These are phyloP conservation scores for Orycteropus afer DNA, from an alignment of 2,113 vertebrate genomes.

Conservation along the genomic window DNA sequence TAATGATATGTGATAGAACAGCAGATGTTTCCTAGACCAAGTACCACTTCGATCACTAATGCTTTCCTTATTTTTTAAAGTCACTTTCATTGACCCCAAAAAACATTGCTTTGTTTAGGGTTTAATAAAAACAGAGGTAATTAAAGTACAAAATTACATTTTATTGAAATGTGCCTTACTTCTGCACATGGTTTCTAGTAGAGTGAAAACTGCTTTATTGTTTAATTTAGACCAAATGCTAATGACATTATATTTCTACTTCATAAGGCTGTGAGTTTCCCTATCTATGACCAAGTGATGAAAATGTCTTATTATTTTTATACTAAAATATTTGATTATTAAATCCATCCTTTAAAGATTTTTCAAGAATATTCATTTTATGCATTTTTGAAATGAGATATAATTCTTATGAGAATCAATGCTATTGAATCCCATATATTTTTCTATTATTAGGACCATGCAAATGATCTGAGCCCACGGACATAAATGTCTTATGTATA, in stretches of 20 bases:
- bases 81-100: conserved; percentile 73
- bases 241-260: conserved; percentile 78
- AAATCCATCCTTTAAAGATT: conserved; percentile 65
- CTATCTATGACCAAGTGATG: conserved; percentile 80
- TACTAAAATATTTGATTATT: conserved; percentile 69
- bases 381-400: conserved; percentile 32
- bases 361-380: conserved; percentile 67
- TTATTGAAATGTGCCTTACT: conserved; percentile 75
- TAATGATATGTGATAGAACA: conserved; percentile 64
- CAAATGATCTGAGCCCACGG: neutral
- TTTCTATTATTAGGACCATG: neutral
- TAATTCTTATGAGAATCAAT: conserved; percentile 64
- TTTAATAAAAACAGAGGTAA: conserved; percentile 73
- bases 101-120: conserved; percentile 70
- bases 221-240: conserved; percentile 83
- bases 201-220: conserved; percentile 76
- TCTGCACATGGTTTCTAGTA: conserved; percentile 73
- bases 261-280: conserved; percentile 69
- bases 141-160: conserved; percentile 76
- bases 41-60: conserved; percentile 65
- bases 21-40: conserved; percentile 72
- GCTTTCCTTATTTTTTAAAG: conserved; percentile 70
- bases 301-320: conserved; percentile 50
- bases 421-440: neutral
- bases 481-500: neutral